These are phyloP conservation scores for Halictus ligatus DNA, from an alignment of 2,888 invertebrate species.

Conservation along the genomic window DNA sequence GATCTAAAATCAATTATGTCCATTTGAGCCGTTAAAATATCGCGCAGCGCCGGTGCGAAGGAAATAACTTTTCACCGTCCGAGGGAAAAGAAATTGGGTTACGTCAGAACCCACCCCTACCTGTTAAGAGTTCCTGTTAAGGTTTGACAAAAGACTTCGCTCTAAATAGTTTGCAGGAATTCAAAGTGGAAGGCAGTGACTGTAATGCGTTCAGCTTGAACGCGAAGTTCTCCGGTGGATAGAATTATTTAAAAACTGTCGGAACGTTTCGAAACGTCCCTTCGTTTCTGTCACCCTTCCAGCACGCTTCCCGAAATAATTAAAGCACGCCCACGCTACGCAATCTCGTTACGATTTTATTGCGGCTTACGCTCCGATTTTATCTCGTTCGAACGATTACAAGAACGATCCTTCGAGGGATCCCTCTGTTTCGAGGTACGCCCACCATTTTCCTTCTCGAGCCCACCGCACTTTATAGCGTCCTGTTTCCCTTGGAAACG, in stretches of 20 bases:
- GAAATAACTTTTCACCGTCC: background rate
- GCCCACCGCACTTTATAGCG: slow-evolving; percentile 1
- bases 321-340: slow-evolving; percentile 63
- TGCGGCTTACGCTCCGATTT: slow-evolving; percentile 66
- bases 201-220: background rate
- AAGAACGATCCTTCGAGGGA: slow-evolving; percentile 35
- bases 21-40: background rate
- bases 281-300: slow-evolving; percentile 3
- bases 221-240: background rate
- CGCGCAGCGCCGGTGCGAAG: background rate
- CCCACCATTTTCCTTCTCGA: slow-evolving; percentile 17
- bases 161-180: background rate
- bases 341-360: slow-evolving; percentile 72
- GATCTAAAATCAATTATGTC: background rate
- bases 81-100: slow-evolving; percentile 7
- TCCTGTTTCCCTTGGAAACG: slow-evolving; percentile 1
- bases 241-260: slow-evolving; percentile 55
- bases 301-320: slow-evolving; percentile 66
- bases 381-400: slow-evolving; percentile 67
- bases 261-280: slow-evolving; percentile 65
- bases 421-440: slow-evolving; percentile 50
- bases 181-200: background rate
- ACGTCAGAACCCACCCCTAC: background rate
- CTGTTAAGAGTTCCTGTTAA: background rate
- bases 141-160: background rate